phyloP scores from a whole-genome alignment of 2,797 vertebrate species.

The Chloroceryle amazona region DNA sequence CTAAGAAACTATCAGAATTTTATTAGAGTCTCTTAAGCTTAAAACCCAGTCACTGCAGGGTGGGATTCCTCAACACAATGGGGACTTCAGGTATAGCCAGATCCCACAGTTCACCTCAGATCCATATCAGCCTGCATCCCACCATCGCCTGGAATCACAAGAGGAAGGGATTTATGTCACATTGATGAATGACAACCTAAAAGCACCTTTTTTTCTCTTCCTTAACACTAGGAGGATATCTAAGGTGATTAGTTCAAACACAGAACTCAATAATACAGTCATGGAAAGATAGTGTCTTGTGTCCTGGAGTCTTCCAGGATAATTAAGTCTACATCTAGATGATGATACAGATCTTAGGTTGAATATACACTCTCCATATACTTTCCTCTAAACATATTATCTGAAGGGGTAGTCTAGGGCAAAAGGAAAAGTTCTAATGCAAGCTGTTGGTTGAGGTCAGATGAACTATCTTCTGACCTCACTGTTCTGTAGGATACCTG shows the following conservation, averaged over 20 bases:
- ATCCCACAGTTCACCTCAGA: neutral
- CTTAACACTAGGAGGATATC: neutral
- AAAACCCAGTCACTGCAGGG: neutral
- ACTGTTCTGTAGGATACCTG: neutral
- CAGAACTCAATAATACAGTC: neutral
- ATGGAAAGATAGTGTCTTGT: neutral
- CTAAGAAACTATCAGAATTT: neutral
- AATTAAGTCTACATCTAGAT: neutral
- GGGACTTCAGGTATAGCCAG: neutral
- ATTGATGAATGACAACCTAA: neutral
- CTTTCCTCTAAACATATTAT: neutral
- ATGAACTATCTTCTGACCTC: neutral
- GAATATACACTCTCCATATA: neutral
- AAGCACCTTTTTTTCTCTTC: neutral
- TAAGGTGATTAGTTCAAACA: neutral
- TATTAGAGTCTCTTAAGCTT: neutral
- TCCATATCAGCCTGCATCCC: neutral
- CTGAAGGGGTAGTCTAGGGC: neutral
- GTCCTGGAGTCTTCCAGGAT: neutral
- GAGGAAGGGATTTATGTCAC: neutral
- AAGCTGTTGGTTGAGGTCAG: neutral
- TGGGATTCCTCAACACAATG: fast-evolving
- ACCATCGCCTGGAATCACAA: neutral
- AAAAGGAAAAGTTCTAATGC: neutral
- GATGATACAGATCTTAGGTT: neutral